Percentiles rank a stretch among this genome's conserved stretches.
Evolutionary conservation across 2,888 invertebrate species (phyloP).

Genomic region (Agriopis marginaria): DNA sequence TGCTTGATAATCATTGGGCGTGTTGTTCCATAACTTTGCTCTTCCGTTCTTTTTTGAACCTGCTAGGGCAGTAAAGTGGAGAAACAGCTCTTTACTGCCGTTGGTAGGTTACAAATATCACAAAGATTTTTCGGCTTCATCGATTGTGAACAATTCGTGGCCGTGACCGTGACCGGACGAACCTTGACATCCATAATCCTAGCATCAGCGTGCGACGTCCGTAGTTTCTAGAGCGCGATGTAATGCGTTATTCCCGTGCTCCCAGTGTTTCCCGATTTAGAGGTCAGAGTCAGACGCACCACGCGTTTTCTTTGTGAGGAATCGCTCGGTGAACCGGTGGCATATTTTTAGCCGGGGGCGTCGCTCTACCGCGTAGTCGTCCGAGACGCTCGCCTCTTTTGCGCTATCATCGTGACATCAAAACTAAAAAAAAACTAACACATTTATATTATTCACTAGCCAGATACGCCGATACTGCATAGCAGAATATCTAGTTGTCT

Average conservation of each 20-base stretch:
- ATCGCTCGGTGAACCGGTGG: constrained; percentile 74
- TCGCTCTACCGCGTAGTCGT: constrained; percentile 60
- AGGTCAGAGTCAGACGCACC: constrained; percentile 65
- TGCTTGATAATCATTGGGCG: background rate
- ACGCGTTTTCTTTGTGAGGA: constrained; percentile 81
- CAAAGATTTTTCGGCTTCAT: constrained; percentile 42
- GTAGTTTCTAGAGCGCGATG: constrained; percentile 45
- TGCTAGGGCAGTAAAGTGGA: no score
- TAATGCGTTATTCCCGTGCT: constrained; percentile 50
- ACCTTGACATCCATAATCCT: constrained; percentile 51
- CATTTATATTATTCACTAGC: constrained; percentile 30
- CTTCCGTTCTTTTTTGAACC: background rate
- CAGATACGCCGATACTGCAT: constrained; percentile 15
- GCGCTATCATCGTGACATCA: constrained; percentile 58
- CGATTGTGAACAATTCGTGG: constrained; percentile 37
- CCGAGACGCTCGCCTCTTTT: constrained; percentile 44
- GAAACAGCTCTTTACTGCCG: no score
- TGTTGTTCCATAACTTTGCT: background rate
- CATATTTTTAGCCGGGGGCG: constrained; percentile 84
- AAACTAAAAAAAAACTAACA: constrained; percentile 37
- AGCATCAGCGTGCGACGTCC: constrained; percentile 36
- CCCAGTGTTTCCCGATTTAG: constrained; percentile 68
- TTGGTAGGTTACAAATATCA: no score
- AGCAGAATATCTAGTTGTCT: background rate
- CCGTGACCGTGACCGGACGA: constrained; percentile 46